Conservation (phyloP, 1,140 invertebrate genomes). For the Panonychus citri region DNA sequence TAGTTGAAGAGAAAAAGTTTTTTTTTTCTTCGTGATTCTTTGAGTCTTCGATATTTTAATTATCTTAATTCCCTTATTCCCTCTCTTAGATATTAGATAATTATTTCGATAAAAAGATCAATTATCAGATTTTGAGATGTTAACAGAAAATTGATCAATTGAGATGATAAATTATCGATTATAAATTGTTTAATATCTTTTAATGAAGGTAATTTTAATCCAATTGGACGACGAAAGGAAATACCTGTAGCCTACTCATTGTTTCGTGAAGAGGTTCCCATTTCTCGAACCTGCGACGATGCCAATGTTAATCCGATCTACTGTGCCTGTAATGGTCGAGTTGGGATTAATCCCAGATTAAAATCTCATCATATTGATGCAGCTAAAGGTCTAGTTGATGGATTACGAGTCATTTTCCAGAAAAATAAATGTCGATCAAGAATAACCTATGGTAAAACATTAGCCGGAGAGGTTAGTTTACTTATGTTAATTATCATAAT, state of each 20-base stretch:
- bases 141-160: too few relatives aligned
- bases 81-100: too few relatives aligned
- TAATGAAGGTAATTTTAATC: not conserved
- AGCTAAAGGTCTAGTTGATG: not conserved
- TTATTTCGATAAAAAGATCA: too few relatives aligned
- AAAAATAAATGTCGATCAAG: not conserved
- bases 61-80: too few relatives aligned
- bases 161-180: too few relatives aligned
- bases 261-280: constrained; percentile 7
- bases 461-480: not conserved
- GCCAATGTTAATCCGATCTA: constrained; percentile 4
- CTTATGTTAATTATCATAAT: not conserved
- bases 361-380: not conserved
- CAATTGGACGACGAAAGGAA: not conserved
- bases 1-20: too few relatives aligned
- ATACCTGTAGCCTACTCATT: not conserved
- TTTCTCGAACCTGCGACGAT: constrained; percentile 1
- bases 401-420: not conserved
- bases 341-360: not conserved
- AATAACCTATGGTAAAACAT: not conserved
- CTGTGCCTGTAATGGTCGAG: constrained; percentile 6
- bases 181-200: not conserved
- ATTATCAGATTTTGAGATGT: too few relatives aligned
- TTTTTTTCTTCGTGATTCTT: too few relatives aligned
- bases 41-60: too few relatives aligned